Evolutionary conservation across 2,113 vertebrate genomes (phyloP).

Genomic region (Australoheros scitulus): DNA sequence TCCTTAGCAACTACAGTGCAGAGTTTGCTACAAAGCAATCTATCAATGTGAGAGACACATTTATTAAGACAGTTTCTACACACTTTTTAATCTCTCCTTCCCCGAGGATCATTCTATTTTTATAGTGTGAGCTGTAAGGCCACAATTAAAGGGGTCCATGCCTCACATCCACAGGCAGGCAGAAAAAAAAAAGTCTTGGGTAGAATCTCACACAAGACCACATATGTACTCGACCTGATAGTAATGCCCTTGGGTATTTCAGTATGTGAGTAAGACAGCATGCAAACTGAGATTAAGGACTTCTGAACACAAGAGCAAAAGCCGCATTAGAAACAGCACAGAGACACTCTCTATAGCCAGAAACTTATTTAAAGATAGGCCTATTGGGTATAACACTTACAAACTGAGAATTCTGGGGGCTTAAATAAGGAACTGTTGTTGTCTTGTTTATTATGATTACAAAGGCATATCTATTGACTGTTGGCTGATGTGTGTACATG

Average conservation of each 20-base stretch:
- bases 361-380: neutral
- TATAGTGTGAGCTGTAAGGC: neutral
- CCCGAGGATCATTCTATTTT: neutral
- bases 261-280: neutral
- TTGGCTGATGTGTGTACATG: fast-evolving
- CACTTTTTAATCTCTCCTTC: neutral
- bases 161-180: neutral
- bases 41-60: neutral
- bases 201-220: neutral
- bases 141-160: neutral
- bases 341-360: neutral
- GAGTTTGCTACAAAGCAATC: neutral
- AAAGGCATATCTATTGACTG: fast-evolving
- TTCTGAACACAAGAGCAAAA: neutral
- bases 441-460: neutral
- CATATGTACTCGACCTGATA: neutral
- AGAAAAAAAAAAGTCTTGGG: neutral
- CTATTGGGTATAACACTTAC: neutral
- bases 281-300: neutral
- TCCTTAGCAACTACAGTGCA: neutral
- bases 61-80: neutral
- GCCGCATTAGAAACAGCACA: neutral
- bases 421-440: neutral
- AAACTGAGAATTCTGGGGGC: neutral
- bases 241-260: neutral